phyloP scores from a whole-genome alignment of 64 coral and sea anemone species.

The Stichodactyla helianthus region DNA sequence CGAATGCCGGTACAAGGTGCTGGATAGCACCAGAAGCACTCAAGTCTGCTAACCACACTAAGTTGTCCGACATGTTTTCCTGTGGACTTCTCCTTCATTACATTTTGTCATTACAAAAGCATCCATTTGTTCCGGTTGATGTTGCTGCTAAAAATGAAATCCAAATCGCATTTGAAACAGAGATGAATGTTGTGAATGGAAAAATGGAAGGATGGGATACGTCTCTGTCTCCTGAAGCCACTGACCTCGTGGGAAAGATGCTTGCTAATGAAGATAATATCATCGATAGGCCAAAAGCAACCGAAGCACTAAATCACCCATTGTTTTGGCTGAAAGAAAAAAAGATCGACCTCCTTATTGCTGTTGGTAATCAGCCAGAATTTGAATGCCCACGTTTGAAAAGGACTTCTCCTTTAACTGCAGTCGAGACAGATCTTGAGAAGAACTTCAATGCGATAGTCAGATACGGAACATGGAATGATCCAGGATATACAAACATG shows the following conservation, averaged over 20 bases:
- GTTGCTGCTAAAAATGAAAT: not conserved
- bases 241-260: conserved; percentile 25
- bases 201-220: not conserved
- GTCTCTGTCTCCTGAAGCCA: conserved; percentile 38
- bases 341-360: conserved; percentile 34
- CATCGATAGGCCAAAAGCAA: conserved; percentile 23
- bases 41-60: conserved; percentile 4
- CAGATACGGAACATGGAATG: not conserved
- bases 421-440: not conserved
- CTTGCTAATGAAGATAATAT: not conserved
- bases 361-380: conserved; percentile 39
- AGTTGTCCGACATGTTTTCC: conserved; percentile 49
- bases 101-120: conserved; percentile 28
- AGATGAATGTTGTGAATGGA: not conserved
- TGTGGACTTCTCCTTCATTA: conserved; percentile 58
- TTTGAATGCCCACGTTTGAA: not conserved
- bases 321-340: conserved; percentile 51
- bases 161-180: not conserved
- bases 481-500: not conserved
- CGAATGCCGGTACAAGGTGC: conserved; percentile 40
- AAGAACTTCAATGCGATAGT: not conserved
- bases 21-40: conserved; percentile 71
- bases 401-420: not conserved
- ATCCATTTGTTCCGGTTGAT: conserved; percentile 29
- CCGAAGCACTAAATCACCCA: conserved; percentile 18